A percentile compares a stretch with the other conserved stretches of the same genome.
Conservation (phyloP, 2,797 vertebrate species). For the Clarias fuscus region DNA sequence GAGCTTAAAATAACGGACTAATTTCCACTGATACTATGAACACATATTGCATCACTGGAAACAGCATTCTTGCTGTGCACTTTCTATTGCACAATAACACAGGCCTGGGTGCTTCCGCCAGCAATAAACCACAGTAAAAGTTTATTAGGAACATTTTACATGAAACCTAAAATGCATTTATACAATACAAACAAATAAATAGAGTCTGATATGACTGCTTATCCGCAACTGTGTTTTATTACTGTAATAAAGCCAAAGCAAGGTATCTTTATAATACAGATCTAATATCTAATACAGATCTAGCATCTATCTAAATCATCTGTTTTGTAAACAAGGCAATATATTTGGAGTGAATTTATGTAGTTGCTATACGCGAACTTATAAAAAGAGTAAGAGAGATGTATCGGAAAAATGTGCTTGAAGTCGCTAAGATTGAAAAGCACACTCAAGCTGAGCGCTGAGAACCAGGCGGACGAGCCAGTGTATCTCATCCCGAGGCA, state of each 20-base stretch:
- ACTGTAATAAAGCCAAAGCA: slow-evolving; percentile 12
- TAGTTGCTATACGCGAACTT: neutral
- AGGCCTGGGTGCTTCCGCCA: neutral
- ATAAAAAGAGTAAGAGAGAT: neutral
- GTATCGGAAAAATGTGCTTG: neutral
- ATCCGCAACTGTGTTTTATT: slow-evolving; percentile 1
- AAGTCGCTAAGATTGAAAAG: neutral
- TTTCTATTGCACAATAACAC: slow-evolving; percentile 4
- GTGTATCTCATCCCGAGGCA: neutral
- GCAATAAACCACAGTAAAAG: neutral
- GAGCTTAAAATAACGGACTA: neutral
- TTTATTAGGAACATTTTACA: slow-evolving; percentile 20
- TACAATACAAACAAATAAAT: slow-evolving; percentile 27
- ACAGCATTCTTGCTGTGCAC: neutral
- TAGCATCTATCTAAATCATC: neutral
- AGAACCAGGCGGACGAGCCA: neutral
- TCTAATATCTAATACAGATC: neutral
- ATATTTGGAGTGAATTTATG: neutral
- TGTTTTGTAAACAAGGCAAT: neutral
- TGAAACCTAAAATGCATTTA: neutral
- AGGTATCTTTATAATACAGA: neutral
- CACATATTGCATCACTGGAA: slow-evolving; percentile 4
- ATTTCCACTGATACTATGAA: neutral
- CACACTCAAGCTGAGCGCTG: neutral
- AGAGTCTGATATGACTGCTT: slow-evolving; percentile 30